Conservation (phyloP, 1,140 invertebrate genomes). For the Aphaenogaster ashmeadi region DNA sequence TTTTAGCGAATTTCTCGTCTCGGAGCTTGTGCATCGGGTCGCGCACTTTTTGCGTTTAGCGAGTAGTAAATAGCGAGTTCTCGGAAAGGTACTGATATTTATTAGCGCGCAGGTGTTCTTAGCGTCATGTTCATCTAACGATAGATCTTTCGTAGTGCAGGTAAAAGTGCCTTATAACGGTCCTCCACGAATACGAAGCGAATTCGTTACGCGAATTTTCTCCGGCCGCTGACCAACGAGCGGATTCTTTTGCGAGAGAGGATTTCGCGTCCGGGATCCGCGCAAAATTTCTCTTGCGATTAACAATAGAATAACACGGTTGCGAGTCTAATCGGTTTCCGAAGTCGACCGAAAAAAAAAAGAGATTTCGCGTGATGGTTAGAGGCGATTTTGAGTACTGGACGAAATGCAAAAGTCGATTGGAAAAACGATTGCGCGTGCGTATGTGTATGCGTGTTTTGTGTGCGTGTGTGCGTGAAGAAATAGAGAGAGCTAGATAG, state of each 20-base stretch:
- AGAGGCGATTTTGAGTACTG: slow-evolving; percentile 22
- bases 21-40: slow-evolving; percentile 7
- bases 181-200: slow-evolving; percentile 66
- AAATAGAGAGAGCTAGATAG: slow-evolving; percentile 21
- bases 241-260: slow-evolving; percentile 22
- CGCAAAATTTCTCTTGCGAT: neutral
- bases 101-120: slow-evolving; percentile 13
- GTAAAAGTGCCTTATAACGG: slow-evolving; percentile 75
- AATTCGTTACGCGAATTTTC: slow-evolving; percentile 59
- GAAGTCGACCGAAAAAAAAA: slow-evolving; percentile 19
- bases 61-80: slow-evolving; percentile 40
- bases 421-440: slow-evolving; percentile 6
- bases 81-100: slow-evolving; percentile 49
- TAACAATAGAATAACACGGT: neutral
- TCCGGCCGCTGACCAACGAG: slow-evolving; percentile 48
- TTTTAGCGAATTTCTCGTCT: slow-evolving; percentile 59
- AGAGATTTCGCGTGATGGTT: slow-evolving; percentile 32
- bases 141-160: slow-evolving; percentile 65
- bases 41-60: slow-evolving; percentile 34
- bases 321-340: slow-evolving; percentile 30
- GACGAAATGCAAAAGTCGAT: slow-evolving; percentile 21
- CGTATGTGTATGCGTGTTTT: slow-evolving; percentile 24
- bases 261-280: slow-evolving; percentile 18
- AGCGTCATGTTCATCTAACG: slow-evolving; percentile 50
- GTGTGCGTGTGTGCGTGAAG: neutral